Percentiles rank a stretch among this genome's conserved stretches.
These are phyloP conservation scores for Cardiocondyla obscurior DNA, from an alignment of 1,140 invertebrate species.

Conservation along the genomic window DNA sequence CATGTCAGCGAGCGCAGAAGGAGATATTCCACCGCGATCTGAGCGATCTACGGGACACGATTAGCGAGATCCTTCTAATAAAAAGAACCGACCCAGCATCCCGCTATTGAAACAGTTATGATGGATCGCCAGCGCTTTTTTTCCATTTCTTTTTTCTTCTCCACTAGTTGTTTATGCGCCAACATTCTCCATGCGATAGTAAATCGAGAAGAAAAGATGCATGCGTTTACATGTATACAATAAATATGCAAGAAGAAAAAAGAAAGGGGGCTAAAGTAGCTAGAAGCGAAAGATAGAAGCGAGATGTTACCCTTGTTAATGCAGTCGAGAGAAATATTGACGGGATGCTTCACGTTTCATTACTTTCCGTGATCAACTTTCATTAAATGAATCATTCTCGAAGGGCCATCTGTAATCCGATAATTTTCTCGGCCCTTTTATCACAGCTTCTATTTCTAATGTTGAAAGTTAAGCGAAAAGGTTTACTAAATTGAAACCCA, in stretches of 20 bases:
- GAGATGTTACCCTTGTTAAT: neutral
- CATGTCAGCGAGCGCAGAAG: conserved; percentile 14
- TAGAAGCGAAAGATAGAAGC: neutral
- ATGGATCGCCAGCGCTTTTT: conserved; percentile 67
- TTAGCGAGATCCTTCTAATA: conserved; percentile 79
- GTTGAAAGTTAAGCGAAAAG: neutral
- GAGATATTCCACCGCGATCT: neutral
- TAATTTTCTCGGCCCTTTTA: neutral
- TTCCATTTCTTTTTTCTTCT: too few relatives aligned
- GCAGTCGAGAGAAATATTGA: neutral
- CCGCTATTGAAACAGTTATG: conserved; percentile 81
- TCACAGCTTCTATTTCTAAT: neutral
- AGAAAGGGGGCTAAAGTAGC: neutral
- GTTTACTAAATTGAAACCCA: neutral
- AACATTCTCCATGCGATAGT: neutral
- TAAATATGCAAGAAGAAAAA: neutral
- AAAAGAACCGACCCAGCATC: conserved; percentile 75
- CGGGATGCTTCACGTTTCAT: neutral
- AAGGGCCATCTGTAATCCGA: neutral
- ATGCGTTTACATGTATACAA: neutral
- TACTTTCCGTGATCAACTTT: neutral
- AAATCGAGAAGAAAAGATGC: neutral
- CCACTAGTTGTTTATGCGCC: neutral
- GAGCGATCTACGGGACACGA: conserved; percentile 39
- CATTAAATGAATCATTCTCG: neutral